Base-by-base conservation (phyloP, 2,113 vertebrate species). In the Oryzias melastigma region DNA sequence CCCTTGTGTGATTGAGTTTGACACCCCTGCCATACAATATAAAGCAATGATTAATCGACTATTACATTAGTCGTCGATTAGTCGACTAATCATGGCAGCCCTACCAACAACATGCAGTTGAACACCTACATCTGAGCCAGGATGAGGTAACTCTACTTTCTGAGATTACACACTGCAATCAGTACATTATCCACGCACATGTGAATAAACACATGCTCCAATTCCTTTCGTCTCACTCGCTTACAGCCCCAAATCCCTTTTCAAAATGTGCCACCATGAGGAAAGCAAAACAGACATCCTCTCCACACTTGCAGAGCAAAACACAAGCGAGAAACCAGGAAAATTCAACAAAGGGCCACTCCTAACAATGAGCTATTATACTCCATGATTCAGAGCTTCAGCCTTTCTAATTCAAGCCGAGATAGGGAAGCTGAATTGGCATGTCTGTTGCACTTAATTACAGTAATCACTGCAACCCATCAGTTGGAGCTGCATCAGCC, bases 321-420 rank as follows among this genome's bases (percentile, higher is more conserved):
- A 78, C 64, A 74, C 53, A 17, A n/a, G 41, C 52, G 29, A 46
- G 24, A 75, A 67, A 60, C 58, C 29, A 75, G 66, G 71, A 68
- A 78, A 68, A 68, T 61, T 75, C 62, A 88, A 82, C 79, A 84
- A 57, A 76, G 63, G 68, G 73, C 73, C 65, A 19, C 65, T 78
- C 58, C 58, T 61, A 51, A 76, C 76, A 86, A 80, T 46, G 58
- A 71, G 46, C 62, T 45, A 41, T 66, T 78, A 45, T 66, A 40
- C 74, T 80, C 69, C 46, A 40, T 17, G 52, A 71, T 64, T 70
- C 68, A 56, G 24, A 62, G 67, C 22, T 7, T 22, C 44, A 42
- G 41, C 17, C 16, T 58, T 60, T 79, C 58, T 51, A 14, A 52
- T 58, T 58, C 40, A 17, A 48, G 35, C 25, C 15, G 42, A 55